A percentile compares a stretch with the other conserved stretches of the same genome.
phyloP scores from a whole-genome alignment of 2,797 vertebrate species.

The Hemibagrus guttatus region DNA sequence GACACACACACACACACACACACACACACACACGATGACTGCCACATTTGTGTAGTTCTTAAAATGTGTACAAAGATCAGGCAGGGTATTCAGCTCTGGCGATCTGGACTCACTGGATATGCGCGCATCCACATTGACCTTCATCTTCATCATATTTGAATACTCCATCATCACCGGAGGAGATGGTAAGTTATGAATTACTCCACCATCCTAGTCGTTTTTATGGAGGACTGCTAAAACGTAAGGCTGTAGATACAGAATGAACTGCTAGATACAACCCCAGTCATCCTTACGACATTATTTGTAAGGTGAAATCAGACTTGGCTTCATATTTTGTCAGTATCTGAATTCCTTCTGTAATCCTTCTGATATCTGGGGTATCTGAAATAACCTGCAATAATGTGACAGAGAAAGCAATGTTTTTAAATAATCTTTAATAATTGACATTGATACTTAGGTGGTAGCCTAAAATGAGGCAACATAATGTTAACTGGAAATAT shows the following conservation, averaged over 20 bases:
- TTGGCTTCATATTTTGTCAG: too few species aligned
- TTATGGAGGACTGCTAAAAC: too few species aligned
- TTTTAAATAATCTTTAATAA: too few species aligned
- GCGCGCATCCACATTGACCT: background rate
- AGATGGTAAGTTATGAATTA: conserved; percentile 14
- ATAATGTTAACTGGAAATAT: too few species aligned
- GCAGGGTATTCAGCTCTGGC: background rate
- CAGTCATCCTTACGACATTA: background rate
- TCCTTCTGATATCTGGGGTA: too few species aligned
- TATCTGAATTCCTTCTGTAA: too few species aligned
- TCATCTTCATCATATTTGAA: conserved; percentile 22
- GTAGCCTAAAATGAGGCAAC: too few species aligned
- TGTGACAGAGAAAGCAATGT: too few species aligned
- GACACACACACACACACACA: background rate
- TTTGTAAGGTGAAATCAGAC: background rate
- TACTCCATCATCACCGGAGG: background rate
- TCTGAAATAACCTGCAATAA: too few species aligned
- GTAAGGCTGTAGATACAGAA: background rate
- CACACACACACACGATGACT: background rate
- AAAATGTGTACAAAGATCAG: background rate
- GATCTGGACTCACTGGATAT: conserved; percentile 8
- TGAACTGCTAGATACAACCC: background rate
- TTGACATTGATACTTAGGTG: too few species aligned
- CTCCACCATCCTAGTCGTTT: too few species aligned
- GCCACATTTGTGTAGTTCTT: background rate